Conservation (phyloP, 2,888 invertebrate species). For the Nemotelus pantherinus region DNA sequence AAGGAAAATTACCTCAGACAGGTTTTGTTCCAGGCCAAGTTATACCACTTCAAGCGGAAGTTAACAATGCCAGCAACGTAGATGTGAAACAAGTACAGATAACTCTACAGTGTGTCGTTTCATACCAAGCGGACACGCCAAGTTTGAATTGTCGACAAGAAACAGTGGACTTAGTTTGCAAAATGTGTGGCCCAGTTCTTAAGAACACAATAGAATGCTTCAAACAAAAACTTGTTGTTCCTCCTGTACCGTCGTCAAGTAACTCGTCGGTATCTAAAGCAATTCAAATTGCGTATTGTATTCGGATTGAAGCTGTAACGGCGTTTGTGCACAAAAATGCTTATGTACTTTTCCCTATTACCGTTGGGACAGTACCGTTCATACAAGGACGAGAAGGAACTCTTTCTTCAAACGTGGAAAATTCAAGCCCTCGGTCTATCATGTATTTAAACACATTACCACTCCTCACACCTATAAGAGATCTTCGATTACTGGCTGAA, state of each 20-base stretch:
- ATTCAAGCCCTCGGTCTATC: background rate
- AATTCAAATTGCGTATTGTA: slow-evolving; percentile 47
- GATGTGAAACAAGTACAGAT: slow-evolving; percentile 72
- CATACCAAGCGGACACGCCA: slow-evolving; percentile 73
- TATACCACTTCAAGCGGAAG: slow-evolving; percentile 75
- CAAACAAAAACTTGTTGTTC: slow-evolving; percentile 73
- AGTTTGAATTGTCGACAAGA: slow-evolving; percentile 67
- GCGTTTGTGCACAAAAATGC: slow-evolving; percentile 60
- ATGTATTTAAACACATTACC: background rate
- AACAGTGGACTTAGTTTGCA: slow-evolving; percentile 68
- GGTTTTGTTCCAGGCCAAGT: slow-evolving; percentile 82
- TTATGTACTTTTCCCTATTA: slow-evolving; percentile 59
- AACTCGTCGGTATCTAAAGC: slow-evolving; percentile 51
- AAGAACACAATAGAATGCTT: slow-evolving; percentile 71
- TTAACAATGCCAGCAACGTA: slow-evolving; percentile 80
- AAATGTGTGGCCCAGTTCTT: slow-evolving; percentile 74
- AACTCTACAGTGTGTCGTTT: slow-evolving; percentile 74
- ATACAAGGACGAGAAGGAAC: background rate
- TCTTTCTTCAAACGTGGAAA: background rate
- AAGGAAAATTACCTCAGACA: slow-evolving; percentile 74
- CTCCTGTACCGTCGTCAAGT: slow-evolving; percentile 81
- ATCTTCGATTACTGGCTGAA: background rate
- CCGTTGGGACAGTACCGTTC: slow-evolving; percentile 62
- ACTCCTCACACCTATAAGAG: background rate
- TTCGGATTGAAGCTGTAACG: slow-evolving; percentile 51